Conservation (phyloP, 2,797 vertebrate genomes). For the Lemur catta region DNA sequence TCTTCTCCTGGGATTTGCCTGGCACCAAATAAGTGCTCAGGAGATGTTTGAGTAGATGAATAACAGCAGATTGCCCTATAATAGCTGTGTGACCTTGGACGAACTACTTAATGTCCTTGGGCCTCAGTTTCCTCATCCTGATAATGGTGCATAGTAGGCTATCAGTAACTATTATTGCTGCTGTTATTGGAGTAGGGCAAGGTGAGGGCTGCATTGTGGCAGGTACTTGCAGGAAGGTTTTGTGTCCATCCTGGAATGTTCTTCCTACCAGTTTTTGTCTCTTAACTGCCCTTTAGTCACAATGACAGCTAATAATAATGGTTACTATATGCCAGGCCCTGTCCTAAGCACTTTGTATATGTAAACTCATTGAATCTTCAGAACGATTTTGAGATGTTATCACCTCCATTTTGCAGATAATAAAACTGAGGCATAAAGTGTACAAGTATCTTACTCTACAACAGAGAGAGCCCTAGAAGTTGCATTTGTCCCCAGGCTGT, state of each 20-base stretch:
- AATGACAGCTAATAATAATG: not conserved
- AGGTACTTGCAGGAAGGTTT: not conserved
- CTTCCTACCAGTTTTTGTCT: not conserved
- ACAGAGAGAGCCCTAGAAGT: not conserved
- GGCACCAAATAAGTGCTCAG: not conserved
- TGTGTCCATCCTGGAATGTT: not conserved
- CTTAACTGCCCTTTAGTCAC: not conserved
- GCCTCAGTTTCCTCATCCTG: not conserved
- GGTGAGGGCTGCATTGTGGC: not conserved
- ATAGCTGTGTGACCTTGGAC: not conserved
- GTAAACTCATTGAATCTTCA: not conserved
- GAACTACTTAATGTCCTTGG: too few species aligned
- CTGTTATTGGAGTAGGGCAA: rapidly evolving
- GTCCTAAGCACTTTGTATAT: not conserved
- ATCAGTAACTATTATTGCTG: not conserved
- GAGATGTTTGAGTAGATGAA: not conserved
- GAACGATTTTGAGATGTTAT: not conserved
- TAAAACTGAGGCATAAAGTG: not conserved
- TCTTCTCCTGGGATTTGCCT: not conserved
- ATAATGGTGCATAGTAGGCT: rapidly evolving
- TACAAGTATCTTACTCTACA: not conserved
- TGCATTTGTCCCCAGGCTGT: not conserved
- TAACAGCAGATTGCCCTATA: not conserved
- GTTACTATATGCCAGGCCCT: not conserved
- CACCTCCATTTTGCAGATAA: not conserved